Evolutionary conservation across 1,140 invertebrate species (phyloP).

Genomic region (Odontomachus brunneus): DNA sequence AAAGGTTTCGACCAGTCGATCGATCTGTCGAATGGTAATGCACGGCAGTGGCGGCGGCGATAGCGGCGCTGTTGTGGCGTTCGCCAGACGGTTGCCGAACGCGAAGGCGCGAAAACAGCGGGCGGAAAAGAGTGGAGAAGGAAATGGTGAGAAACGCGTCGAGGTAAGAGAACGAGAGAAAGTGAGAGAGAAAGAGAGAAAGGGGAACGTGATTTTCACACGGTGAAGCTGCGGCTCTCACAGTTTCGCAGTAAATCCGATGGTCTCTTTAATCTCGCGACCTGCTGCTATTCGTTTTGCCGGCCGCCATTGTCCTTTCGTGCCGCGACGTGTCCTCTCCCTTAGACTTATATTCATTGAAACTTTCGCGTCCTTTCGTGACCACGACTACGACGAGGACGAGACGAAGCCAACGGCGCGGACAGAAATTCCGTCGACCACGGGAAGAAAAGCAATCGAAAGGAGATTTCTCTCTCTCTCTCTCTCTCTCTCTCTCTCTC

Average conservation of each 20-base stretch:
- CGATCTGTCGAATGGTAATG: no score
- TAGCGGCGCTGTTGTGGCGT: constrained; percentile 46
- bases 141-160: constrained; percentile 4
- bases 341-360: constrained; percentile 39
- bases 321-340: background rate
- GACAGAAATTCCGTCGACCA: constrained; percentile 67
- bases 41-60: no score
- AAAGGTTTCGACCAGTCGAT: no score
- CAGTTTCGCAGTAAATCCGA: constrained; percentile 63
- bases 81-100: constrained; percentile 18
- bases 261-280: constrained; percentile 71
- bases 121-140: constrained; percentile 16
- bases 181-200: background rate
- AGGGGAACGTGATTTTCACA: background rate
- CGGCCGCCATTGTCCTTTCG: constrained; percentile 14
- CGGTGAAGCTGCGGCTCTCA: constrained; percentile 58
- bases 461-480: constrained; percentile 38
- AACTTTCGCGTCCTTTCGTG: constrained; percentile 61
- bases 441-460: constrained; percentile 57
- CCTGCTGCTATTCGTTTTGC: constrained; percentile 67
- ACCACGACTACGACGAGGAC: background rate
- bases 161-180: no score
- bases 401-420: constrained; percentile 35
- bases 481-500: constrained; percentile 22
- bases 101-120: constrained; percentile 7